Base-by-base conservation (phyloP, 2,888 invertebrate species). In the Ochropleura leucogaster region DNA sequence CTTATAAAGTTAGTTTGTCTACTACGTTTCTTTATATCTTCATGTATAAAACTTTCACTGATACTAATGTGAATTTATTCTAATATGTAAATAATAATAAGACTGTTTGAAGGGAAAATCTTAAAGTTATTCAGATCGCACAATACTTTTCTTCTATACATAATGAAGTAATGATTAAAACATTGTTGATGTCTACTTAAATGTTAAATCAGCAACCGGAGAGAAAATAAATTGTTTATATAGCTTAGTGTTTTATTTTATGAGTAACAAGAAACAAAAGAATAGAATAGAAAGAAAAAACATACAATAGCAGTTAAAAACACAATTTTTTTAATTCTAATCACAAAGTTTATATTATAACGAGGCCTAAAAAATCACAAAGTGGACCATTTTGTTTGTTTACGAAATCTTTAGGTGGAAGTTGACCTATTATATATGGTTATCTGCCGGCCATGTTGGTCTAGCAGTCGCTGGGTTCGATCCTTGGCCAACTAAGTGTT, bases 71-170 rank as follows among this genome's bases (percentile, higher is more conserved):
- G 83, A 84, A 83, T 86, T 87, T 82, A 72, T 82, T 85, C 79
- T 78, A 30, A 73, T 80, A 80, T 91, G 89, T 91, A 90, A 89
- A 90, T 92, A 90, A 89, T 88, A 90, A 85, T 92, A 93, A 94
- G 94, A 95, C 94, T 95, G 94, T 94, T 90, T 86, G 89, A 92
- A 87, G 90, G 90, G 89, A 92, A 90, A 85, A 87, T 92, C 82
- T 89, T 87, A 87, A 89, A 85, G 87, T 89, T 90, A 92, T 90
- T 90, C 91, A 90, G 89, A 91, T 92, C 94, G 94, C 94, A 94
- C 94, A 94, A 94, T 92, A 92, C 91, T 93, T 92, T 92, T 91
- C 93, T 92, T 93, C 92, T 93, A 92, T 92, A 88, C 84, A 88
- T 85, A 83, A 85, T 82, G 74, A 83, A 81, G 79, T 89, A 86